Base-by-base conservation (phyloP, 2,888 invertebrate genomes). In the Seira musarum region DNA sequence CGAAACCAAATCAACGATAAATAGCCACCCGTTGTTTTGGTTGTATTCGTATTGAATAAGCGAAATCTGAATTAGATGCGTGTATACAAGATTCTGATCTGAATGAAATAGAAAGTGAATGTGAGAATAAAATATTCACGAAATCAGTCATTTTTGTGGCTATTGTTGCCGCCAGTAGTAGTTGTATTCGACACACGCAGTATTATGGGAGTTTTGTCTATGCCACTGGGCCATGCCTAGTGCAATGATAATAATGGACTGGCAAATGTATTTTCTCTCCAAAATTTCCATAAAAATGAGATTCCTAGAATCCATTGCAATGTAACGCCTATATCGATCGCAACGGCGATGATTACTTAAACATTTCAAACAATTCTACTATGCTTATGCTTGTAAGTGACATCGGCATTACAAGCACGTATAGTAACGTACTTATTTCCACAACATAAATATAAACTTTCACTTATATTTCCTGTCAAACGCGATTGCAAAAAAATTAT, bases 41-140 rank as follows among this genome's bases (percentile, higher is more conserved):
- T n/a, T n/a, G n/a, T n/a, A 30, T 53, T 53, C 40, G 6, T 53
- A 53, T 53, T 53, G 15, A 13, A 53, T 17, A 53, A 40, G 53
- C 13, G 53, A 53, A 53, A 53, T 53, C 53, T 13, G 17, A 53
- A 53, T 17, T 53, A 53, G 13, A 53, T 53, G 53, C 53, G 30
- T 30, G 30, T 30, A 30, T 30, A 8, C 30, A 30, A 8, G n/a
- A 40, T 13, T 53, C 53, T 53, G 6, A n/a, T 40, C 53, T 17
- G 53, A 30, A 53, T 53, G 53, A 53, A 53, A 53, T 53, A 53
- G 53, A 53, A 53, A 53, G 53, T 53, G 53, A 53, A 53, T 17
- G 6, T n/a, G 15, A 17, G 53, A 53, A 53, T 53, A 53, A 53
- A 53, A 8, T 53, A 53, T 53, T 17, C 15, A 30, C 53, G 17